A percentile compares a stretch with the other conserved stretches of the same genome.
phyloP scores from a whole-genome alignment of 2,797 vertebrate species.

The Etheostoma nigrum region DNA sequence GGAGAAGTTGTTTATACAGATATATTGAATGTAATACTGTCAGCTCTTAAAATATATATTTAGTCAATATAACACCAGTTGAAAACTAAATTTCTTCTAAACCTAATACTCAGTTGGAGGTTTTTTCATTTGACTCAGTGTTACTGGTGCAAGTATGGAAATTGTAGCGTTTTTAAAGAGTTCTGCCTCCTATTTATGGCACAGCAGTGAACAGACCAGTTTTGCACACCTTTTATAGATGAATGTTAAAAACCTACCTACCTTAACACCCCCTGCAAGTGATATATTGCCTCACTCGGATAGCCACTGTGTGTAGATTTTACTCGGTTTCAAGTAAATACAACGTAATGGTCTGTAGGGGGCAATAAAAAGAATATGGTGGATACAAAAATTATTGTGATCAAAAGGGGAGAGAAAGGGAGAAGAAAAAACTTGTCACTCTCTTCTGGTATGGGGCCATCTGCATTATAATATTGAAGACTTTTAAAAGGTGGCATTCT shows the following conservation, averaged over 20 bases:
- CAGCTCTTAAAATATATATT: slow-evolving; percentile 22
- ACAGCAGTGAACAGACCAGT: slow-evolving; percentile 27
- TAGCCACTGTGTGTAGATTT: slow-evolving; percentile 55
- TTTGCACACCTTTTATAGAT: slow-evolving; percentile 52
- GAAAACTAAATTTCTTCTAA: slow-evolving; percentile 1
- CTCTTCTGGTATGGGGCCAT: slow-evolving; percentile 20
- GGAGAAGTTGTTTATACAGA: neutral
- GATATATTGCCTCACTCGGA: slow-evolving; percentile 59
- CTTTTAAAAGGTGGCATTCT: slow-evolving; percentile 51
- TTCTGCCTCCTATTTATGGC: slow-evolving; percentile 36
- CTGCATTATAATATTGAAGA: slow-evolving; percentile 44
- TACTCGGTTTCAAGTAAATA: slow-evolving; percentile 65
- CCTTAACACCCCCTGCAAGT: slow-evolving; percentile 50
- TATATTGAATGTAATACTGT: neutral
- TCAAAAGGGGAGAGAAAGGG: slow-evolving; percentile 37
- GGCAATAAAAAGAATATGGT: slow-evolving; percentile 46
- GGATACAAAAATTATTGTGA: slow-evolving; percentile 52
- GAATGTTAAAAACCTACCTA: slow-evolving; percentile 65
- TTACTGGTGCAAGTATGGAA: slow-evolving; percentile 22
- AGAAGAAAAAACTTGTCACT: slow-evolving; percentile 38
- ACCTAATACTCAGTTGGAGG: slow-evolving; percentile 5
- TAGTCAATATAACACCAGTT: neutral
- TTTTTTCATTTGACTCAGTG: slow-evolving; percentile 12
- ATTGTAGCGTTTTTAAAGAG: slow-evolving; percentile 25
- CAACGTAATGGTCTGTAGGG: slow-evolving; percentile 42